Conservation (phyloP, 2,113 vertebrate species). For the Chaetura pelagica region DNA sequence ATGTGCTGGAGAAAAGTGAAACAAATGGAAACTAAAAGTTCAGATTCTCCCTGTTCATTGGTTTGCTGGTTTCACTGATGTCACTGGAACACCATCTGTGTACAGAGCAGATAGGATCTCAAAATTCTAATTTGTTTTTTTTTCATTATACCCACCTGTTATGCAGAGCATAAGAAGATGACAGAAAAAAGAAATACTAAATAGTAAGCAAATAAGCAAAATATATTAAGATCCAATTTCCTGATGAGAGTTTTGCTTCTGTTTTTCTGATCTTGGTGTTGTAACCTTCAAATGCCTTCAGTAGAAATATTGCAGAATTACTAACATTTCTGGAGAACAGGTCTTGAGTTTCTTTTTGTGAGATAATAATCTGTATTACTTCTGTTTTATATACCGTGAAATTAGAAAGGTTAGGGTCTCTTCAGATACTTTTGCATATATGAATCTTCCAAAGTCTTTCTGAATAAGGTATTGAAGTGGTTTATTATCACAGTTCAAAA, state of each 20-base stretch:
- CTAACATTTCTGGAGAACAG: not conserved
- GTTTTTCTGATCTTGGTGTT: not conserved
- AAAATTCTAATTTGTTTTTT: not conserved
- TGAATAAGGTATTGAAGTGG: not conserved
- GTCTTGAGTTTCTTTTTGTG: not conserved
- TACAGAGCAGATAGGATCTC: not conserved
- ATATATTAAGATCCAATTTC: not conserved
- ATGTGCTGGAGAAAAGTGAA: not conserved
- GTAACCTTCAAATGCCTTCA: not conserved
- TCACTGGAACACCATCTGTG: not conserved
- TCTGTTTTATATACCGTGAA: slow-evolving; percentile 36
- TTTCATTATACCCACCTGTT: not conserved
- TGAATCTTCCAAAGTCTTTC: not conserved
- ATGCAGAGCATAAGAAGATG: not conserved
- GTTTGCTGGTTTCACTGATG: not conserved
- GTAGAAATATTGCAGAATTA: not conserved
- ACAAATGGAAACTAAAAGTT: not conserved
- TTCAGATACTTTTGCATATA: not conserved
- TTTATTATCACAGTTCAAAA: not conserved
- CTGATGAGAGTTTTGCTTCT: not conserved
- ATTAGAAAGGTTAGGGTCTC: slow-evolving; percentile 18
- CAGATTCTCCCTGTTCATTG: not conserved
- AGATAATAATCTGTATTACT: not conserved
- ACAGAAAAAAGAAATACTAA: not conserved
- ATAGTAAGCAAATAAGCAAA: not conserved